phyloP scores from a whole-genome alignment of 2,797 vertebrate species.

The Helostoma temminkii region DNA sequence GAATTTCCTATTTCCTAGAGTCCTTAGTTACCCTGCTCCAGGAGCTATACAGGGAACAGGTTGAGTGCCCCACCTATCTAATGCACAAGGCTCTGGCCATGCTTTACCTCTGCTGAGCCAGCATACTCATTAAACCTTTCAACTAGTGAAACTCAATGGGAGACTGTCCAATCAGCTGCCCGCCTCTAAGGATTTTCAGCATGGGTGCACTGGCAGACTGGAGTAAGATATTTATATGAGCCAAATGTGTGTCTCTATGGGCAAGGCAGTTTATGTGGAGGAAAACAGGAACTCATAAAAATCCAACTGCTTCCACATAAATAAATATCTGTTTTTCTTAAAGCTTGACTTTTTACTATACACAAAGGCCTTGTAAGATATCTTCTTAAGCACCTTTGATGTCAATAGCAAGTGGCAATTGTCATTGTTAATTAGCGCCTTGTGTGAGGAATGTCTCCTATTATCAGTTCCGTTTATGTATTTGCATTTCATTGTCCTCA shows the following conservation, averaged over 20 bases:
- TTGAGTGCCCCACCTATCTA: conserved; percentile 48
- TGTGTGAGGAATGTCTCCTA: conserved; percentile 34
- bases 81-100: conserved; percentile 49
- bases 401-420: conserved; percentile 42
- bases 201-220: conserved; percentile 63
- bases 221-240: conserved; percentile 71
- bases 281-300: conserved; percentile 56
- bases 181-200: conserved; percentile 68
- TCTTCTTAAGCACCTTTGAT: conserved; percentile 62
- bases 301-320: conserved; percentile 39
- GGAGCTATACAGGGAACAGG: conserved; percentile 43
- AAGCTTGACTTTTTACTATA: conserved; percentile 56
- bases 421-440: conserved; percentile 69
- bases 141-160: conserved; percentile 68
- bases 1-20: conserved; percentile 55
- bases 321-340: conserved; percentile 64
- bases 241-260: conserved; percentile 66
- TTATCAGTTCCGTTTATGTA: conserved; percentile 64
- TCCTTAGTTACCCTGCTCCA: conserved; percentile 41
- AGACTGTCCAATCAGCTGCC: conserved; percentile 63
- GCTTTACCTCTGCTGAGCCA: conserved; percentile 73
- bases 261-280: conserved; percentile 47
- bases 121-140: conserved; percentile 73
- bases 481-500: conserved; percentile 69
- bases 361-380: conserved; percentile 56